Evolutionary conservation across 2,888 invertebrate species (phyloP).

Genomic region (Diadegma fenestrale): DNA sequence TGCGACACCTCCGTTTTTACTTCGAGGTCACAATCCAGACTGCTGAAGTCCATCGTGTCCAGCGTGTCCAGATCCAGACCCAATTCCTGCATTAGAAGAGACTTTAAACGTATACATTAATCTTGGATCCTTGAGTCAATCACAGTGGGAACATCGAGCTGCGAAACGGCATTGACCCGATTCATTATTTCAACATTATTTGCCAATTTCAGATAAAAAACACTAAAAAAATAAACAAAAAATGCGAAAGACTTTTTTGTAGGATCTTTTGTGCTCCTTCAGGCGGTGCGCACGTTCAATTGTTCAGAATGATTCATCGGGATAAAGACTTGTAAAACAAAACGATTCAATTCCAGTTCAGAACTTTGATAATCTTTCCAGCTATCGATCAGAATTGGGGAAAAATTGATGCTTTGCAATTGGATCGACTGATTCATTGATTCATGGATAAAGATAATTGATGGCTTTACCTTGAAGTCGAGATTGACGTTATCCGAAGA

Average conservation of each 20-base stretch:
- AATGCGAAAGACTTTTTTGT: not conserved
- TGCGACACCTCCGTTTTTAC: conserved; percentile 83
- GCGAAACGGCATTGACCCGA: not conserved
- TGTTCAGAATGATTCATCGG: not conserved
- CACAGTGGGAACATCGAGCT: not conserved
- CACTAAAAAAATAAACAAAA: not conserved
- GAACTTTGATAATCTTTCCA: not conserved
- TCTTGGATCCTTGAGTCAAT: conserved; percentile 41
- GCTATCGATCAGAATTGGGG: not conserved
- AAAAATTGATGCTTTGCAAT: not conserved
- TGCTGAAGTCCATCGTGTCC: conserved; percentile 88
- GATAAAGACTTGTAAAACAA: not conserved
- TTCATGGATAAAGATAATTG: not conserved
- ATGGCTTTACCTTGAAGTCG: conserved; percentile 79
- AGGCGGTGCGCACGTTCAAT: not conserved
- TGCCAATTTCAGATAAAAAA: not conserved
- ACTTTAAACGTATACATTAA: conserved; percentile 56
- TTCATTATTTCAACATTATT: not conserved
- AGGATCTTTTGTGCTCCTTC: not conserved
- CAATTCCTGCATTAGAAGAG: conserved; percentile 85
- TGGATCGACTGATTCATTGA: not conserved
- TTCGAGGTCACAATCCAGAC: conserved; percentile 84
- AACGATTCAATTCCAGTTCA: not conserved
- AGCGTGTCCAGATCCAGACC: conserved; percentile 88
- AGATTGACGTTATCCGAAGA: conserved; percentile 82